Evolutionary conservation across 2,797 vertebrate species (phyloP).

Genomic region (Anguilla obscura): DNA sequence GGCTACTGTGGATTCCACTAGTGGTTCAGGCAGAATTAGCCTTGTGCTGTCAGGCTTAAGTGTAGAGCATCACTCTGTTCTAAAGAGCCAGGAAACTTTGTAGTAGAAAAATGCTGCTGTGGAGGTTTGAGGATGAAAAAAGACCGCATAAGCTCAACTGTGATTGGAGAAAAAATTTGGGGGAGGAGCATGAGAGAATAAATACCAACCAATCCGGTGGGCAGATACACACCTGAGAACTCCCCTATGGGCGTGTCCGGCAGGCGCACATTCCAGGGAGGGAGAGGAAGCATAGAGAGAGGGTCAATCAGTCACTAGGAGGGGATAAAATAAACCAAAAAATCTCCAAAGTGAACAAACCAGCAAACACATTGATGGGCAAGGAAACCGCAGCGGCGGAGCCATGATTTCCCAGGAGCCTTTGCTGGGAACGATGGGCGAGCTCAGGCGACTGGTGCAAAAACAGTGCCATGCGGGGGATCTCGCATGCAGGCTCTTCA

Average conservation of each 20-base stretch:
- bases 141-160: not conserved
- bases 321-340: conserved; percentile 44
- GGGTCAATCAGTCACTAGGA: conserved; percentile 75
- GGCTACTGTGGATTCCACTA: not conserved
- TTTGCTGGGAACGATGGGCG: conserved; percentile 51
- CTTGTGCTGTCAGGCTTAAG: not conserved
- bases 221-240: conserved; percentile 98
- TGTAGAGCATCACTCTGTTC: not conserved
- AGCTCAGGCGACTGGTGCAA: conserved; percentile 19
- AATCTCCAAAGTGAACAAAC: conserved; percentile 51
- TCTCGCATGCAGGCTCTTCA: not conserved
- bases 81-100: not conserved
- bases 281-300: conserved; percentile 64
- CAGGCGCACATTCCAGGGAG: conserved; percentile 78
- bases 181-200: conserved; percentile 33
- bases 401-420: conserved; percentile 59
- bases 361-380: conserved; percentile 26
- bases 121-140: conserved; percentile 5
- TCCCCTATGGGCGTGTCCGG: conserved; percentile 90
- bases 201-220: conserved; percentile 63
- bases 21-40: not conserved
- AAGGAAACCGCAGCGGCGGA: conserved; percentile 62
- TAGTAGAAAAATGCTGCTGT: not conserved
- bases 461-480: conserved; percentile 38
- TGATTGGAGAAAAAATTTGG: not conserved